A percentile compares a stretch with the other conserved stretches of the same genome.
Evolutionary conservation across 2,888 invertebrate genomes (phyloP).

Genomic region (Silvanus unidentatus): DNA sequence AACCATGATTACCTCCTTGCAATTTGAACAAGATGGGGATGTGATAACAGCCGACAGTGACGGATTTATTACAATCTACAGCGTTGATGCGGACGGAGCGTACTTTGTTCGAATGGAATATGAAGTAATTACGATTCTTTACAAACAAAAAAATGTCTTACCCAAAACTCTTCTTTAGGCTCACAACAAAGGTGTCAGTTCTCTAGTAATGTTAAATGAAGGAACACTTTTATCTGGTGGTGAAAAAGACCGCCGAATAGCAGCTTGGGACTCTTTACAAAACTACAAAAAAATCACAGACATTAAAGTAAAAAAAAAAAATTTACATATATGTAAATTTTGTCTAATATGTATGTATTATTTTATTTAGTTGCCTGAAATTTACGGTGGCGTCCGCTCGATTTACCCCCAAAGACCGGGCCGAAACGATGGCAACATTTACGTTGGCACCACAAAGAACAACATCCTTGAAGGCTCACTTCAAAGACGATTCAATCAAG

Average conservation of each 20-base stretch:
- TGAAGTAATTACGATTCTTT: constrained; percentile 50
- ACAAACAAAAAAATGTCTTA: constrained; percentile 1
- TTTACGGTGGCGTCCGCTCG: constrained; percentile 81
- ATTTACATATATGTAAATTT: constrained; percentile 3
- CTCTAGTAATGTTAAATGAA: constrained; percentile 81
- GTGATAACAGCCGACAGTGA: constrained; percentile 89
- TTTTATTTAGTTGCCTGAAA: constrained; percentile 66
- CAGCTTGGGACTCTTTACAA: constrained; percentile 87
- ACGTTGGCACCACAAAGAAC: constrained; percentile 84
- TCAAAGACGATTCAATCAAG: constrained; percentile 80
- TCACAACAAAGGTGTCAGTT: constrained; percentile 81
- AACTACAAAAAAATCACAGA: constrained; percentile 87
- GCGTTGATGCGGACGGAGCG: constrained; percentile 82
- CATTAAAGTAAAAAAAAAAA: constrained; percentile 60
- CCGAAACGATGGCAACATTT: constrained; percentile 83
- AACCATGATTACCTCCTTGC: constrained; percentile 78
- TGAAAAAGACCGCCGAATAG: constrained; percentile 83
- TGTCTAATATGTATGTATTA: constrained; percentile 7
- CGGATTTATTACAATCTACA: constrained; percentile 86
- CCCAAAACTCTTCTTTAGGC: constrained; percentile 52
- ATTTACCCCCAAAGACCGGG: constrained; percentile 85
- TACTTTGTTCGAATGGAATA: constrained; percentile 86
- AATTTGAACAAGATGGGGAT: constrained; percentile 87
- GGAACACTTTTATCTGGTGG: constrained; percentile 87
- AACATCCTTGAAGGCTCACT: constrained; percentile 86